These are phyloP conservation scores for Passer montanus DNA, from an alignment of 2,113 vertebrate species.

Conservation along the genomic window DNA sequence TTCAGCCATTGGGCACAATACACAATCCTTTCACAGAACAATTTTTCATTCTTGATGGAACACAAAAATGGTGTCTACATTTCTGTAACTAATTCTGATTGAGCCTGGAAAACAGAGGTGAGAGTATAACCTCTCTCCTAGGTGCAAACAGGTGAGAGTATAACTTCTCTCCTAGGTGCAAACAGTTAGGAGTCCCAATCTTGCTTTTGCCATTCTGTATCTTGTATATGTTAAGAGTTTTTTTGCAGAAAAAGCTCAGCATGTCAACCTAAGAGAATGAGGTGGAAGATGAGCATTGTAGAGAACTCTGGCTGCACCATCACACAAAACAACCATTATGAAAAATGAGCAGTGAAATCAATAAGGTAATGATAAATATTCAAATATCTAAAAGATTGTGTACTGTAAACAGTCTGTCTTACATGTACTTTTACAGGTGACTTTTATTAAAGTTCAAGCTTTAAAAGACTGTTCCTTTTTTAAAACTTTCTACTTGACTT, in stretches of 20 bases:
- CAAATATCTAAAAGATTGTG: not conserved
- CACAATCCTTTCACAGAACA: not conserved
- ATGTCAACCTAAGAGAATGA: not conserved
- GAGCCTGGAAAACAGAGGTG: not conserved
- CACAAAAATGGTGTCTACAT: not conserved
- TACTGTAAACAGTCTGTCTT: not conserved
- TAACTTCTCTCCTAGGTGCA: not conserved
- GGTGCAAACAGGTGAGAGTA: not conserved
- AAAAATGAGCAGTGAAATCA: not conserved
- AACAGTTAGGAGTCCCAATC: not conserved
- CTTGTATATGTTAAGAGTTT: not conserved
- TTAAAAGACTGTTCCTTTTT: not conserved
- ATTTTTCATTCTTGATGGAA: not conserved
- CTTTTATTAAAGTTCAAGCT: not conserved
- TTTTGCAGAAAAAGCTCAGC: not conserved
- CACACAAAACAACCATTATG: not conserved
- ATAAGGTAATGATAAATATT: not conserved
- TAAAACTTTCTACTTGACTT: not conserved
- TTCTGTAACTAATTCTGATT: not conserved
- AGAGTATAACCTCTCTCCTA: not conserved
- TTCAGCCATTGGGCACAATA: not conserved
- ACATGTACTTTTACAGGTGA: not conserved
- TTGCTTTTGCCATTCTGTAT: not conserved
- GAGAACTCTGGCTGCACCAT: not conserved
- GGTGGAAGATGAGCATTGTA: not conserved